Percentiles rank a stretch among this genome's conserved stretches.
phyloP scores from a whole-genome alignment of 1,140 invertebrate genomes.

The Drosophila pseudoananassae region DNA sequence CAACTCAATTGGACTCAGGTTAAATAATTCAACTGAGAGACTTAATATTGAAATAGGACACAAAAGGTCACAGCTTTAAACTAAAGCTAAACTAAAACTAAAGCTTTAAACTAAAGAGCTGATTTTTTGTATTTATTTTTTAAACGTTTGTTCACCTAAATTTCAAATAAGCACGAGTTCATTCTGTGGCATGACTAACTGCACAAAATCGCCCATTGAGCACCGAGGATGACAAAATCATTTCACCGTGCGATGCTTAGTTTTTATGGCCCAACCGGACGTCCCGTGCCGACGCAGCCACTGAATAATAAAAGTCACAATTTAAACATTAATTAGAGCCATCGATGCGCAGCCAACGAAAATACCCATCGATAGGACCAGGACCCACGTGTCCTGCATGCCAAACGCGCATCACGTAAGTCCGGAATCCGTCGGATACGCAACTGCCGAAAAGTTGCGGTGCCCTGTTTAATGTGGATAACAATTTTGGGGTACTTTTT shows the following conservation, averaged over 20 bases:
- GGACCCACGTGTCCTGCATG: constrained; percentile 53
- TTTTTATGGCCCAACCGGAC: constrained; percentile 47
- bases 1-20: background rate
- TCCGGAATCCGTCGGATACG: constrained; percentile 42
- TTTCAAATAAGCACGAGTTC: background rate
- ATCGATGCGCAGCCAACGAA: constrained; percentile 59
- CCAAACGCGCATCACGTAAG: constrained; percentile 62
- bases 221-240: constrained; percentile 15
- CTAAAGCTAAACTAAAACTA: no score
- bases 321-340: constrained; percentile 78
- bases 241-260: constrained; percentile 40
- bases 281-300: constrained; percentile 1
- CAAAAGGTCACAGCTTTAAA: background rate
- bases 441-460: constrained; percentile 48
- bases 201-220: constrained; percentile 9
- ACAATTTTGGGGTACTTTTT: constrained; percentile 35
- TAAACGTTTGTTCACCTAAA: background rate
- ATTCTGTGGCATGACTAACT: constrained; percentile 20
- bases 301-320: constrained; percentile 69
- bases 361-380: constrained; percentile 46
- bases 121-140: no score
- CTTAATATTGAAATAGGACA: background rate
- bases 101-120: background rate
- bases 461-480: constrained; percentile 49
- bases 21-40: background rate